phyloP scores from a whole-genome alignment of 1,140 invertebrate genomes.

The Zeugodacus cucurbitae region DNA sequence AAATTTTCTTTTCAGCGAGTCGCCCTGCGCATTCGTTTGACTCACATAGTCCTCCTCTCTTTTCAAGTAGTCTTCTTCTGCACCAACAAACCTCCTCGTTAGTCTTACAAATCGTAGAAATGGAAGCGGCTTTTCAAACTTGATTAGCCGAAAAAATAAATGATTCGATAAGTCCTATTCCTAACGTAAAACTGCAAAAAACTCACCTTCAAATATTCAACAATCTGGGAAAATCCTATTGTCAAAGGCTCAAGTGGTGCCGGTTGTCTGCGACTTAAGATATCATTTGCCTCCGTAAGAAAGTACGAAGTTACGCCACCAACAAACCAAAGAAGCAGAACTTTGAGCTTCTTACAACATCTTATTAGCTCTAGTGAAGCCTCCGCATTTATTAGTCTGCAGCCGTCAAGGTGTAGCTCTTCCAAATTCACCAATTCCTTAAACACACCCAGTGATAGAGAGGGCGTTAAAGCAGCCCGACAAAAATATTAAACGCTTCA shows the following conservation, averaged over 20 bases:
- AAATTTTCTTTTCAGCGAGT: not conserved
- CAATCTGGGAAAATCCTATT: not conserved
- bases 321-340: not conserved
- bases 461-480: not conserved
- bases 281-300: not conserved
- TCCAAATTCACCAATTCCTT: not conserved
- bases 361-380: not conserved
- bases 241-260: not conserved
- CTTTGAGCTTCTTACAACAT: not conserved
- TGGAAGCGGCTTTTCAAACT: no score
- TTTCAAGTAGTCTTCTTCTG: not conserved
- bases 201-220: not conserved
- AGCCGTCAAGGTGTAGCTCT: not conserved
- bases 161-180: no score
- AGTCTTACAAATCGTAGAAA: not conserved
- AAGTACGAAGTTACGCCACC: not conserved
- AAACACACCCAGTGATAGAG: not conserved
- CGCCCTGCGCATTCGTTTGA: not conserved
- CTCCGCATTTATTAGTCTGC: not conserved
- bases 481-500: not conserved
- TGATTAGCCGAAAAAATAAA: no score
- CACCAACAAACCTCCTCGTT: not conserved
- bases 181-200: no score
- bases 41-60: not conserved
- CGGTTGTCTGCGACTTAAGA: not conserved